These are phyloP conservation scores for Cylindroiulus punctatus DNA, from an alignment of 2,888 invertebrate genomes.

Conservation along the genomic window DNA sequence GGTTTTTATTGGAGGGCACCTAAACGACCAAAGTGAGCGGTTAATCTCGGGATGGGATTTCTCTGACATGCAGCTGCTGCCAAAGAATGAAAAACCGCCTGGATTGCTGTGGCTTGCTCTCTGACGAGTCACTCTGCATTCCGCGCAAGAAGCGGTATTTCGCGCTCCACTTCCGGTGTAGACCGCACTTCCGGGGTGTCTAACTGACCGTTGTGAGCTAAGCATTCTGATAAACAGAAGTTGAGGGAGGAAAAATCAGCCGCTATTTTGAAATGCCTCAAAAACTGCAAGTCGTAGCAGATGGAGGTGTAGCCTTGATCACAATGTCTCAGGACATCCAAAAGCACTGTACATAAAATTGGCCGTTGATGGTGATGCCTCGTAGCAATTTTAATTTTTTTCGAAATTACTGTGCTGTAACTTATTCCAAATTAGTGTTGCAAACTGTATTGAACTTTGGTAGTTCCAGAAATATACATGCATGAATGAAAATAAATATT, in stretches of 20 bases:
- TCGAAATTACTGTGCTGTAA: too few species aligned
- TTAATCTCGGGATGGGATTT: conserved; percentile 20
- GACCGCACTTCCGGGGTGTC: neutral
- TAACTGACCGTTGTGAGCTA: neutral
- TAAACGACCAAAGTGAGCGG: neutral
- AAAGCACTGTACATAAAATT: too few species aligned
- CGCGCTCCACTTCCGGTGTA: neutral
- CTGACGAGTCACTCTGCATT: neutral
- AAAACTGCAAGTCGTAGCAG: neutral
- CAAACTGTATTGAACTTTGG: too few species aligned
- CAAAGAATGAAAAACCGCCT: neutral
- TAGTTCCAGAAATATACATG: too few species aligned
- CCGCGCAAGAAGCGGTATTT: neutral
- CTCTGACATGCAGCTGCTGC: neutral
- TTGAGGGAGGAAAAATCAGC: neutral
- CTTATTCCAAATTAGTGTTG: too few species aligned
- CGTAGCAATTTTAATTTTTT: too few species aligned
- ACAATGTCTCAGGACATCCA: too few species aligned
- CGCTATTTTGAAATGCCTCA: neutral
- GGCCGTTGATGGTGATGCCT: too few species aligned
- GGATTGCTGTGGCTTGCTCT: neutral
- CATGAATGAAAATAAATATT: too few species aligned
- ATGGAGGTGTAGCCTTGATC: neutral
- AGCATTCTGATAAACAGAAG: neutral
- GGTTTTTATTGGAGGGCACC: conserved; percentile 8